Base-by-base conservation (phyloP, 2,888 invertebrate genomes). In the Caenorhabditis doughertyi region DNA sequence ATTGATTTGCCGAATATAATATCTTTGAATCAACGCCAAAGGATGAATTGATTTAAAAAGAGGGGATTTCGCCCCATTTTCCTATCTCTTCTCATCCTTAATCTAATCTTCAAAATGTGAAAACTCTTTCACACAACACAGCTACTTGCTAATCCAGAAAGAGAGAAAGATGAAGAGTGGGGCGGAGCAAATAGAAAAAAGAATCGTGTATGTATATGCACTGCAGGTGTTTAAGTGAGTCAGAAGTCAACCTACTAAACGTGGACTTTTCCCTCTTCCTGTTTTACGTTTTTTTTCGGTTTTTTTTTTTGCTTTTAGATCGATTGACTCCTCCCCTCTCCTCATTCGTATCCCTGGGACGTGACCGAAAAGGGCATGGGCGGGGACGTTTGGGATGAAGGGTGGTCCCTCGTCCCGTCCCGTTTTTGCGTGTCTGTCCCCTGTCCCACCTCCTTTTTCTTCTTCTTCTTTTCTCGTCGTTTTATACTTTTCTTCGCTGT, bases 401-500 rank as follows among this genome's bases (percentile, higher is more conserved):
- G 64, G 73, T 55, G 55, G 64, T 73, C 72, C 64, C 72, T 64
- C 47, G 55, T 55, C 65, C 60, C 55, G 49, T 70, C 51, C 29
- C 23, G n/a, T 67, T 29, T 25, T 25, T 39, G 32, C n/a, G 39
- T 44, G 25, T 49, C 42, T 55, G 49, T 47, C 39, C 39, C 39
- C 39, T 39, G 39, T 39, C 47, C 76, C 76, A 67, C 76, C 58
- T 76, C 67, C 58, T 68, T 53, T 62, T 21, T 65, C 65, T 65
- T 51, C 39, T 32, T 32, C 32, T 32, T 32, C 32, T 39, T 32
- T 65, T 29, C 51, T 29, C 25, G 65, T 51, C 68, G 68, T 60
- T 67, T 76, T 58, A 67, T 76, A 77, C 62, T 72, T 80, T 65
- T 73, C 60, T 65, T 60, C 25, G 73, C 80, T 80, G 73, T 73